phyloP scores from a whole-genome alignment of 2,888 invertebrate genomes.

The Tachina lurida region DNA sequence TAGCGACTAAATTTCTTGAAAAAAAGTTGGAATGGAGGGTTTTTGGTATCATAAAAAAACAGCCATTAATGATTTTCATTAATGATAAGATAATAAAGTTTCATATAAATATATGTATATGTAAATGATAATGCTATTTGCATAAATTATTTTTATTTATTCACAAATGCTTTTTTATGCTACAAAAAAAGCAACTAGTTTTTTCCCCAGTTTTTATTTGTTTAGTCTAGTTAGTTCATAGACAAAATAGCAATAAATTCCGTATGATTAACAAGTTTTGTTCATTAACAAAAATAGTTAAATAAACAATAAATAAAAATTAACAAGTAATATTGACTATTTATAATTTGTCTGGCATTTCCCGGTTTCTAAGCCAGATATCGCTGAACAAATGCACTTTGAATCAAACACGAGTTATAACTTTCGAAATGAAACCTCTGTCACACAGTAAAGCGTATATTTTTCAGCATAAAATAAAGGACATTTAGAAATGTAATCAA shows the following conservation, averaged over 20 bases:
- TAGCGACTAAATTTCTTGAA: not conserved
- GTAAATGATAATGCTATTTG: conserved; percentile 47
- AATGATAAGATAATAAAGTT: conserved; percentile 69
- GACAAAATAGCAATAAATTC: conserved; percentile 8
- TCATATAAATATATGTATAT: conserved; percentile 17
- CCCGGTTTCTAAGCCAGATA: too few species aligned
- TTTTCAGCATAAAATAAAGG: too few species aligned
- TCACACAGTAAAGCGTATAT: too few species aligned
- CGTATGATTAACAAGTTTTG: not conserved
- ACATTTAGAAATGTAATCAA: too few species aligned
- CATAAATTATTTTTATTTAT: conserved; percentile 56
- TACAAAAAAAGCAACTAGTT: conserved; percentile 14
- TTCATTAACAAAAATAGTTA: not conserved
- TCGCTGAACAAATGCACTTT: too few species aligned
- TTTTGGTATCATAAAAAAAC: conserved; percentile 15
- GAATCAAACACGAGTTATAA: too few species aligned
- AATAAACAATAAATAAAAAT: not conserved
- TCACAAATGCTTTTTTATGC: conserved; percentile 10
- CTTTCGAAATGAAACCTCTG: too few species aligned
- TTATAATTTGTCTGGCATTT: too few species aligned
- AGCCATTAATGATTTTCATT: conserved; percentile 54
- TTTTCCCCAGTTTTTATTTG: conserved; percentile 3
- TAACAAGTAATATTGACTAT: too few species aligned
- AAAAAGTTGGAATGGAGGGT: not conserved
- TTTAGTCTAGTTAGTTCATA: conserved; percentile 40